A percentile compares a stretch with the other conserved stretches of the same genome.
Conservation (phyloP, 2,888 invertebrate genomes). For the Eristalis arbustorum region DNA sequence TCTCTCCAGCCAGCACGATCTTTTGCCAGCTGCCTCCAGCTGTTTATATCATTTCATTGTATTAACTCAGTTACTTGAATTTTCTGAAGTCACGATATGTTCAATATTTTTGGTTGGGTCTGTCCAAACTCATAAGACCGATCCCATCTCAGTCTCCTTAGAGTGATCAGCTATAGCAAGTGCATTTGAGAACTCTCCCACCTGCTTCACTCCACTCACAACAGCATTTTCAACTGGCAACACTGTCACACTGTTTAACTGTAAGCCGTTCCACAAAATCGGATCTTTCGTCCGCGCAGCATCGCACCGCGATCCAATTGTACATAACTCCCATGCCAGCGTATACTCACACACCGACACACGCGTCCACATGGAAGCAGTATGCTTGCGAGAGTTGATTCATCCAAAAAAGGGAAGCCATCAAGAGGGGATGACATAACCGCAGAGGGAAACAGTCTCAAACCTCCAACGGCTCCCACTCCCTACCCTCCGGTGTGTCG, state of each 20-base stretch:
- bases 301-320: conserved; percentile 26
- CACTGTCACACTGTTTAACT: conserved; percentile 8
- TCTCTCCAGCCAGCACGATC: too few relatives aligned
- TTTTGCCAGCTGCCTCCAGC: too few relatives aligned
- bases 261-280: conserved; percentile 38
- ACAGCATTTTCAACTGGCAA: conserved; percentile 17
- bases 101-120: too few relatives aligned
- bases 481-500: background rate
- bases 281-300: conserved; percentile 15
- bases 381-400: background rate
- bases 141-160: too few relatives aligned
- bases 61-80: too few relatives aligned
- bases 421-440: background rate
- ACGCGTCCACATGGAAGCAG: background rate
- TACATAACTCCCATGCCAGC: conserved; percentile 5
- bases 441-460: background rate
- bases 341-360: background rate
- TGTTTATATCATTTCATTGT: too few relatives aligned
- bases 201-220: background rate
- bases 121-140: too few relatives aligned
- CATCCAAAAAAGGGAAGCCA: background rate
- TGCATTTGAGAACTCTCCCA: too few relatives aligned
- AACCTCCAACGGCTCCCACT: background rate
- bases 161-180: too few relatives aligned
- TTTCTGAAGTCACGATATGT: too few relatives aligned